Base-by-base conservation (phyloP, 2,797 vertebrate genomes). In the Buceros bicornis region DNA sequence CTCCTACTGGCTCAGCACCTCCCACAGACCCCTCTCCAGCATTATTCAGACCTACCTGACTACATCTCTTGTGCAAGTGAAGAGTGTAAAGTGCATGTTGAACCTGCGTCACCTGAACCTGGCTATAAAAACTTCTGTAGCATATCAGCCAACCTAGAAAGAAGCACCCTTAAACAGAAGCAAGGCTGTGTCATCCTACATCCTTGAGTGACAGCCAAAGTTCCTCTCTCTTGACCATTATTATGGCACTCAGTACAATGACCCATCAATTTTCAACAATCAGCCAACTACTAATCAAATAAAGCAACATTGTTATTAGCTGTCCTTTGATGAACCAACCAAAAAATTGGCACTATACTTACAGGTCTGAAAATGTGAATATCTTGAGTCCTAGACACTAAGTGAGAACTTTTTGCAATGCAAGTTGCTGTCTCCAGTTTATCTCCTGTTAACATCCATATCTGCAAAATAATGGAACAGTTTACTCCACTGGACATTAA, bases 401-500 rank as follows among this genome's bases (percentile, higher is more conserved):
- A 97, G 54, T 99, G 99, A 72, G 99, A 99, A 96, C 99, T 99
- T 97, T 99, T 99, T 5, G 99, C 99, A 65, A 99, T 99, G 97
- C 99, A 99, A 1, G 99, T 99, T 7, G 99, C 99, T 1, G 99
- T 99, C 96, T 99, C 99, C 4, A 99, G 98, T 87, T 99, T 99
- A 97, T 99, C 99, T 20, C 99, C 99, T 0, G 99, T 99, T 95
- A 99, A 95, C 99, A 99, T 99, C 99, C 99, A 99, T 96, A 99
- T 99, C 99, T 99, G 89, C 88, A 96, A 66, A 90, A 85, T 17
- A 94, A 97, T 5, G 1, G 18, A 29, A 19, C 48, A 53, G n/a
- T 78, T 92, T 73, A 82, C 21, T 92, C 47, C 10, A 17, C 14
- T 79, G 40, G 92, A 54, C 19, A 70, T 62, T 60, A 40, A 16